Evolutionary conservation across 2,888 invertebrate genomes (phyloP).

Genomic region (Plagodis dolabraria): DNA sequence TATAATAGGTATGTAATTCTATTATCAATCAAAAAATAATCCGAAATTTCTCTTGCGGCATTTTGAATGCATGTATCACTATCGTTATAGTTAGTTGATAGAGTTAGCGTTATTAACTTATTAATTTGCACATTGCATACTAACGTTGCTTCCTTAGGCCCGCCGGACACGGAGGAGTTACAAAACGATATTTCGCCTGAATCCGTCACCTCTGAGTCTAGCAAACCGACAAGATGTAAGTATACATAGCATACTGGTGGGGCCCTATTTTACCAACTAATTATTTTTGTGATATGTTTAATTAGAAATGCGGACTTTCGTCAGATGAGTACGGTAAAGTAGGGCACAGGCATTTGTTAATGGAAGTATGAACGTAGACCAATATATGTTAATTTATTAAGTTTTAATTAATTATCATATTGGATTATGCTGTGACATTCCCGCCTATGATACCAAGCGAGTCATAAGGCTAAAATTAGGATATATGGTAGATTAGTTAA

Average conservation of each 20-base stretch:
- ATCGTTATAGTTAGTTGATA: background rate
- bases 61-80: background rate
- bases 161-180: conserved; percentile 55
- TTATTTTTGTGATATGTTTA: background rate
- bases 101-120: conserved; percentile 28
- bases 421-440: no score
- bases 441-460: no score
- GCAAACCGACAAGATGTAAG: conserved; percentile 47
- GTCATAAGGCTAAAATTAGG: no score
- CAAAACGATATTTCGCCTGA: conserved; percentile 48
- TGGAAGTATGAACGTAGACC: no score
- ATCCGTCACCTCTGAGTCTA: conserved; percentile 51
- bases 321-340: no score
- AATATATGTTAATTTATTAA: no score
- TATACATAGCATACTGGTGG: conserved; percentile 21
- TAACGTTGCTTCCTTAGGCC: conserved; percentile 53
- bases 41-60: background rate
- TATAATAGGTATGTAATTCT: no score
- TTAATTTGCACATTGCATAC: conserved; percentile 35
- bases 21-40: no score
- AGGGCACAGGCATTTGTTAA: no score
- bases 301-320: no score
- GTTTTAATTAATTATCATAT: no score
- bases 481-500: no score
- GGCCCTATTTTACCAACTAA: background rate